These are phyloP conservation scores for Drosophila birchii DNA, from an alignment of 2,888 invertebrate genomes.

Conservation along the genomic window DNA sequence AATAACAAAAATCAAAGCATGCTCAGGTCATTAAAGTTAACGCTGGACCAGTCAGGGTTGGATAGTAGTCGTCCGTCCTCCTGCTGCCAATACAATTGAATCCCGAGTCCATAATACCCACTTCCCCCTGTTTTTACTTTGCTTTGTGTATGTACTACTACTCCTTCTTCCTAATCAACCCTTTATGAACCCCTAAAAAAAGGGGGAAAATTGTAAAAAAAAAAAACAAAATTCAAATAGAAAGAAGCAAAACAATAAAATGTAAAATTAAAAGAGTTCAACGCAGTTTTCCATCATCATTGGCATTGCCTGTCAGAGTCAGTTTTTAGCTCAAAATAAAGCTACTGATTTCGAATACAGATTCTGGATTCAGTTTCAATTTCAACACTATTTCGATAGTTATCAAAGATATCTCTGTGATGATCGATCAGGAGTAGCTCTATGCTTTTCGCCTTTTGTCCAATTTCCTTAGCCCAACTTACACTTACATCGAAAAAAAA, in stretches of 20 bases:
- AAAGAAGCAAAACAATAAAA: slow-evolving; percentile 71
- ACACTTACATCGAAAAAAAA: slow-evolving; percentile 9
- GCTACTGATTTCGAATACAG: too few relatives aligned
- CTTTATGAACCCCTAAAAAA: slow-evolving; percentile 76
- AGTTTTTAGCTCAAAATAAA: background rate
- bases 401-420: background rate
- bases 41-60: slow-evolving; percentile 23
- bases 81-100: slow-evolving; percentile 59
- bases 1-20: slow-evolving; percentile 74
- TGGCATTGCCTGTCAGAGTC: slow-evolving; percentile 5
- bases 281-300: slow-evolving; percentile 41
- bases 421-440: slow-evolving; percentile 7
- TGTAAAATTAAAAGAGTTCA: slow-evolving; percentile 73
- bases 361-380: too few relatives aligned
- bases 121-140: background rate
- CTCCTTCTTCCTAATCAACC: slow-evolving; percentile 77
- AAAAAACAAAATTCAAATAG: background rate
- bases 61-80: slow-evolving; percentile 17
- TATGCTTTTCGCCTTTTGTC: slow-evolving; percentile 5
- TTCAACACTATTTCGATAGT: background rate
- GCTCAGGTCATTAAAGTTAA: slow-evolving; percentile 72
- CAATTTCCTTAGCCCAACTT: slow-evolving; percentile 19
- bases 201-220: slow-evolving; percentile 13
- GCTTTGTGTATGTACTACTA: slow-evolving; percentile 27
- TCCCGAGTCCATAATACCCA: slow-evolving; percentile 19